A percentile compares a stretch with the other conserved stretches of the same genome.
Conservation (phyloP, 2,888 invertebrate species). For the Strigamia maritima region DNA sequence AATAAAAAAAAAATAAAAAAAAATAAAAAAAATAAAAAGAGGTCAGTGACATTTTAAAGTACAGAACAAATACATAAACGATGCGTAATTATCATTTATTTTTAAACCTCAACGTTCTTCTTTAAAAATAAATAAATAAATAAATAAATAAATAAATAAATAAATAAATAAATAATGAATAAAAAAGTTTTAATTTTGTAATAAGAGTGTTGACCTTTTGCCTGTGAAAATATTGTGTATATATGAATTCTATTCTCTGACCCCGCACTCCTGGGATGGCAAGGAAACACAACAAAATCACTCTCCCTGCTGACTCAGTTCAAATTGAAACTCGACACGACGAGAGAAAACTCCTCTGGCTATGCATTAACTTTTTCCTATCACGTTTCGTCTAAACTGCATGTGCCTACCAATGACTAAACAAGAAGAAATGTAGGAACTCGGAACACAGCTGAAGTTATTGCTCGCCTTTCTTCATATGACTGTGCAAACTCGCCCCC, state of each 20-base stretch:
- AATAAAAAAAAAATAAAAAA: background rate
- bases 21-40: background rate
- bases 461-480: background rate
- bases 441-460: background rate
- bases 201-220: background rate
- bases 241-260: background rate
- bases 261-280: background rate
- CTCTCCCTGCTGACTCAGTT: background rate
- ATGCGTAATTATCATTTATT: background rate
- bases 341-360: background rate
- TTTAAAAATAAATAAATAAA: background rate
- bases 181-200: background rate
- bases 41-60: background rate
- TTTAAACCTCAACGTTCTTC: background rate
- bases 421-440: background rate
- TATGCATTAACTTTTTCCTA: background rate
- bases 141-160: background rate
- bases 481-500: background rate
- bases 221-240: background rate
- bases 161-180: background rate
- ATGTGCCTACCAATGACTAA: background rate
- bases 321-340: background rate
- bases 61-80: background rate
- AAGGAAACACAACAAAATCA: background rate
- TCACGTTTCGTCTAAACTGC: background rate